phyloP scores from a whole-genome alignment of 2,797 vertebrate genomes.

The Halcyon badia region DNA sequence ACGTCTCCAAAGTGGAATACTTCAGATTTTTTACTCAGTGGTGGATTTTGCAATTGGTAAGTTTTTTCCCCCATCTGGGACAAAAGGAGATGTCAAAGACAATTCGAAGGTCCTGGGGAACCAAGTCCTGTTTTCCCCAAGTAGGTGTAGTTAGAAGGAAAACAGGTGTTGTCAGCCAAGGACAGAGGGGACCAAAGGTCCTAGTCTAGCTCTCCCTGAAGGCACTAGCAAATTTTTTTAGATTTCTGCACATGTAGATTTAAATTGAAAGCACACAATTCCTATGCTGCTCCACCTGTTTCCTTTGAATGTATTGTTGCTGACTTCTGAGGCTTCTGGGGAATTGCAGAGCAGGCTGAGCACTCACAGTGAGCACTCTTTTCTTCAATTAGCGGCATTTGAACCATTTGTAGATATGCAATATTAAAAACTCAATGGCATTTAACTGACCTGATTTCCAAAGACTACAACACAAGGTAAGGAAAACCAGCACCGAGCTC shows the following conservation, averaged over 20 bases:
- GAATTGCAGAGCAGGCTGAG: background rate
- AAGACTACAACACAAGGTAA: background rate
- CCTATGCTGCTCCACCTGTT: background rate
- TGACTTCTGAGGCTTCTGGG: background rate
- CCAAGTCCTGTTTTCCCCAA: background rate
- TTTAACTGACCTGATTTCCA: slow-evolving; percentile 12
- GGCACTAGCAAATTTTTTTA: background rate
- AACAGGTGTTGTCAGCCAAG: background rate
- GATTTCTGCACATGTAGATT: background rate
- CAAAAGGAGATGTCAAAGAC: background rate
- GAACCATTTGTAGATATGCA: background rate
- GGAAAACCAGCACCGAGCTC: background rate
- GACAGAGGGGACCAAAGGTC: background rate
- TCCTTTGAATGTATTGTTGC: background rate
- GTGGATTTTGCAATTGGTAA: background rate
- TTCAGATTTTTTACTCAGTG: background rate
- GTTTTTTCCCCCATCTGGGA: background rate
- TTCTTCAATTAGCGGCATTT: background rate
- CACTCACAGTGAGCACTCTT: background rate
- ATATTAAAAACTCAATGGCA: background rate
- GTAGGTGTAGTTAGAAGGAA: background rate
- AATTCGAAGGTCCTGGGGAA: background rate
- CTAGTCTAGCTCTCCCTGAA: background rate
- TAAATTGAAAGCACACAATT: background rate
- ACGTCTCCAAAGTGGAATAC: background rate